phyloP scores from a whole-genome alignment of 2,113 vertebrate genomes.

The Amphilophus citrinellus region DNA sequence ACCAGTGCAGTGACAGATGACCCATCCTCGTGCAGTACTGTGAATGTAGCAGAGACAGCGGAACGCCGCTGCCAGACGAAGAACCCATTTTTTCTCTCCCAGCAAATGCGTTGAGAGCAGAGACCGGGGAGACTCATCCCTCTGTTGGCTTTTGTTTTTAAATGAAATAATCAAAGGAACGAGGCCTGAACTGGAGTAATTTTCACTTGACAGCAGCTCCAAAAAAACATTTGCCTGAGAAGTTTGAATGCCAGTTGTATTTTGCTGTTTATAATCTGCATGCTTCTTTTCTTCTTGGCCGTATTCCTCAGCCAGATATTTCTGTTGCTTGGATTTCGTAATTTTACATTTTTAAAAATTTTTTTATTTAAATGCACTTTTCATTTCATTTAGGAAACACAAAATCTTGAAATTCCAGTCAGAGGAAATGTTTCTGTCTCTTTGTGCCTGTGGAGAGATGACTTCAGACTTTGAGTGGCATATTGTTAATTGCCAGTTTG shows the following conservation, averaged over 20 bases:
- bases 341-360: not conserved
- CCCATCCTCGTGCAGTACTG: conserved; percentile 37
- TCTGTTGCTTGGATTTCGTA: not conserved
- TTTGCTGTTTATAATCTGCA: conserved; percentile 47
- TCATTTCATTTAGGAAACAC: conserved; percentile 32
- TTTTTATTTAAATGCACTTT: conserved; percentile 19
- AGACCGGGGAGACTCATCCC: not conserved
- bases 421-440: conserved; percentile 11
- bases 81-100: conserved; percentile 2
- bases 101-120: not conserved
- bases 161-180: conserved; percentile 9
- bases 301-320: not conserved
- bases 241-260: conserved; percentile 40
- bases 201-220: conserved; percentile 42
- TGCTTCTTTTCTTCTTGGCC: not conserved
- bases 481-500: conserved; percentile 45
- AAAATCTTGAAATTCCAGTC: conserved; percentile 36
- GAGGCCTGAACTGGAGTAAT: not conserved
- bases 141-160: not conserved
- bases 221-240: conserved; percentile 48
- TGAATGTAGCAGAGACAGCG: conserved; percentile 55
- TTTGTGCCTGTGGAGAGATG: conserved; percentile 45
- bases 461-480: conserved; percentile 49
- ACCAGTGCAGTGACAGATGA: conserved; percentile 41
- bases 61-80: conserved; percentile 42